Conservation (phyloP, 2,888 invertebrate genomes). For the Caenorhabditis wallacei region DNA sequence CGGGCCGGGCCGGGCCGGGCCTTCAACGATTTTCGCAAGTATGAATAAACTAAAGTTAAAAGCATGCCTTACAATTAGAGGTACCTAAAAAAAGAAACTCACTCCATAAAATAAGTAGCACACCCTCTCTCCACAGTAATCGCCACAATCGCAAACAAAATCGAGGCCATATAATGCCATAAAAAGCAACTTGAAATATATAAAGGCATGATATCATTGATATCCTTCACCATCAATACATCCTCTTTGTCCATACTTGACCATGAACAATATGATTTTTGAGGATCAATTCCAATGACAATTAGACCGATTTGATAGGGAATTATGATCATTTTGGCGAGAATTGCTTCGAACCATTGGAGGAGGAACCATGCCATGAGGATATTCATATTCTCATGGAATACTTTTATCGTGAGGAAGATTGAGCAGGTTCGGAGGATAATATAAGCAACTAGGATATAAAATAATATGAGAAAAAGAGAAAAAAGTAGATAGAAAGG, state of each 20-base stretch:
- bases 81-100: too few relatives aligned
- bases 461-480: background rate
- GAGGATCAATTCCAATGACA: background rate
- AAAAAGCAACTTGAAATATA: conserved; percentile 25
- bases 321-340: conserved; percentile 47
- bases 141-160: conserved; percentile 35
- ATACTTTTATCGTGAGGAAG: conserved; percentile 19
- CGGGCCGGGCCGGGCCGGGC: too few relatives aligned
- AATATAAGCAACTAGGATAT: conserved; percentile 19
- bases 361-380: conserved; percentile 48
- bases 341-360: conserved; percentile 50
- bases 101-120: conserved; percentile 35
- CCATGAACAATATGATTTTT: conserved; percentile 23
- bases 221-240: background rate
- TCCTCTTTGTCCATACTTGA: conserved; percentile 16
- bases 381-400: conserved; percentile 50
- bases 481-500: background rate
- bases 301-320: conserved; percentile 44
- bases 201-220: conserved; percentile 5
- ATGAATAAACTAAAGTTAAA: too few relatives aligned
- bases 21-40: too few relatives aligned
- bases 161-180: conserved; percentile 45
- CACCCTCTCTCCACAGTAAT: conserved; percentile 21
- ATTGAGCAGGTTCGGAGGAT: conserved; percentile 24
- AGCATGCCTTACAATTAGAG: too few relatives aligned